A percentile compares a stretch with the other conserved stretches of the same genome.
phyloP scores from a whole-genome alignment of 2,797 vertebrate genomes.

The Remorina albescens region DNA sequence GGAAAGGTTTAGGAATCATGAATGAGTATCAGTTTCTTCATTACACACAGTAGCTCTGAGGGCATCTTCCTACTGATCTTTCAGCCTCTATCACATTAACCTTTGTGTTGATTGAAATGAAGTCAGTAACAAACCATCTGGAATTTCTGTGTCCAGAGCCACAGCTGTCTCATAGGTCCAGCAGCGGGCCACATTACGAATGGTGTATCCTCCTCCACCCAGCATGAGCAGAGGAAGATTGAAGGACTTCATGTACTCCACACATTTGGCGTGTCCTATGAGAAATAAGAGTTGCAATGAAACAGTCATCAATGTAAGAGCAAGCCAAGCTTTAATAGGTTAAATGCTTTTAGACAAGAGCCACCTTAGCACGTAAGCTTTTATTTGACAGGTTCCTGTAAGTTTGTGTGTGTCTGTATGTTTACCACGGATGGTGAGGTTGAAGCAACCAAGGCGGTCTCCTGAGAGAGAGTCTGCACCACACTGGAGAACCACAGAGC shows the following conservation, averaged over 20 bases:
- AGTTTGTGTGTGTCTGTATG: neutral
- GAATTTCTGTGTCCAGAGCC: slow-evolving; percentile 92
- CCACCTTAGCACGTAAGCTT: too few species aligned
- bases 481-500: slow-evolving; percentile 94
- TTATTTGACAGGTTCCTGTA: neutral
- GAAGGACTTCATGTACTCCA: slow-evolving; percentile 94
- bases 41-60: too few species aligned
- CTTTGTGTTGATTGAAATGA: neutral
- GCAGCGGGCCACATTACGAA: slow-evolving; percentile 94
- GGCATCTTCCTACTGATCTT: too few species aligned
- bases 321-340: neutral
- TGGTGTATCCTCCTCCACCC: slow-evolving; percentile 95
- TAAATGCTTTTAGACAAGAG: neutral
- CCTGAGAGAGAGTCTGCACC: slow-evolving; percentile 95
- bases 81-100: too few species aligned
- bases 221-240: slow-evolving; percentile 95
- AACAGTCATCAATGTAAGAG: neutral
- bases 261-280: slow-evolving; percentile 93
- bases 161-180: slow-evolving; percentile 96
- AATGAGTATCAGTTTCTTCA: too few species aligned
- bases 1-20: too few species aligned
- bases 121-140: slow-evolving; percentile 84
- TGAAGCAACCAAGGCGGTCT: slow-evolving; percentile 95
- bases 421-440: slow-evolving; percentile 97
- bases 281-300: neutral